Evolutionary conservation across 2,113 vertebrate species (phyloP).

Genomic region (Gyps fulvus): DNA sequence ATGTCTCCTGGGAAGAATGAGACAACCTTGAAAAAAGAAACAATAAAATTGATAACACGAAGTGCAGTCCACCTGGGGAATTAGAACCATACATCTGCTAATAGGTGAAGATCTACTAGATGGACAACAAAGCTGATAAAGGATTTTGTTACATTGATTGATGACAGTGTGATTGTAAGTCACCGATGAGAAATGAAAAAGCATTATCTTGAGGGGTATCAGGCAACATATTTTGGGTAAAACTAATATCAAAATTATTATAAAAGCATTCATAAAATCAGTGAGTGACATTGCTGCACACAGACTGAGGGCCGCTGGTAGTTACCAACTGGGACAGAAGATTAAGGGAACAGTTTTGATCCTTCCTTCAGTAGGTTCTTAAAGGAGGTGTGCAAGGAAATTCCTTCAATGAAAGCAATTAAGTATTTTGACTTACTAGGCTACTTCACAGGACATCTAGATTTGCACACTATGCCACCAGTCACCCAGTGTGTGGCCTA

Average conservation of each 20-base stretch:
- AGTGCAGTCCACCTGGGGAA: neutral
- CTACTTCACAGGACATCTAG: neutral
- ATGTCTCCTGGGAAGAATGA: neutral
- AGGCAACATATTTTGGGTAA: neutral
- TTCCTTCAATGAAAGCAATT: neutral
- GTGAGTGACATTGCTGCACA: neutral
- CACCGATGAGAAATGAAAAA: neutral
- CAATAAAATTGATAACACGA: neutral
- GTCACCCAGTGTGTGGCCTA: neutral
- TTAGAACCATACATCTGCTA: neutral
- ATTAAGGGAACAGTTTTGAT: neutral
- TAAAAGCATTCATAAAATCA: neutral
- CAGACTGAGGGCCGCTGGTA: neutral
- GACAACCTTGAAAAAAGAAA: neutral
- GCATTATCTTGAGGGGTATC: neutral
- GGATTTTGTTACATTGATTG: neutral
- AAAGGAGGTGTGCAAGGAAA: neutral
- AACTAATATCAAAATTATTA: neutral
- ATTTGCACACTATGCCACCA: neutral
- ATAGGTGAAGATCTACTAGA: neutral
- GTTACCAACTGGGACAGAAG: neutral
- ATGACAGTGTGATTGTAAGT: neutral
- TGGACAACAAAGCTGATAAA: neutral
- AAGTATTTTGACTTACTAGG: neutral
- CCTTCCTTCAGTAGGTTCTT: neutral